These are phyloP conservation scores for Drosophila ercepeae DNA, from an alignment of 1,140 invertebrate species.

Conservation along the genomic window DNA sequence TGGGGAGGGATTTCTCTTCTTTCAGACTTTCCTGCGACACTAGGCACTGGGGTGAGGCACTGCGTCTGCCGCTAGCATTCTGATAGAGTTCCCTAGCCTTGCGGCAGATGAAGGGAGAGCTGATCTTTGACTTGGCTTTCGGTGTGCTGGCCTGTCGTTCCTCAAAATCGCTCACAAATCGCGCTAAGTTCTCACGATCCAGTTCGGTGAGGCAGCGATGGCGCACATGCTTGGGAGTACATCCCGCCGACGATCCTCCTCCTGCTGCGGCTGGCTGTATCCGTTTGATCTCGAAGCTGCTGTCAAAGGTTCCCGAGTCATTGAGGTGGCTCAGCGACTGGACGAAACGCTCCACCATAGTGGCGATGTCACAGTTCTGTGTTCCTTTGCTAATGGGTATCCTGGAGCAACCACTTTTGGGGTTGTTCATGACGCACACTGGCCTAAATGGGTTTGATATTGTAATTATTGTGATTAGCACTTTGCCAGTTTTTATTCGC, in stretches of 20 bases:
- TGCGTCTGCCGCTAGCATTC: conserved; percentile 68
- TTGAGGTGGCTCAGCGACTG: conserved; percentile 75
- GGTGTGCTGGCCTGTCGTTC: conserved; percentile 56
- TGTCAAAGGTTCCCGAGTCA: conserved; percentile 77
- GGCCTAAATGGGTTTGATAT: conserved; percentile 33
- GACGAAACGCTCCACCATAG: conserved; percentile 76
- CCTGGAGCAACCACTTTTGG: conserved; percentile 16
- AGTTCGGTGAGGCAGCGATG: conserved; percentile 75
- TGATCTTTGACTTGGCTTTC: conserved; percentile 57
- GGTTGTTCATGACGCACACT: conserved; percentile 62
- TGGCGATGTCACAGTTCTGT: conserved; percentile 32
- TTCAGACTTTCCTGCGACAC: conserved; percentile 17
- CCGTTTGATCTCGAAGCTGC: conserved; percentile 79
- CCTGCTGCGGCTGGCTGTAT: conserved; percentile 45
- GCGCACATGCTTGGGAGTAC: conserved; percentile 16
- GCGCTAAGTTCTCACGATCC: conserved; percentile 69
- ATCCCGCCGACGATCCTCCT: conserved; percentile 13
- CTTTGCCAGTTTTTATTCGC: not conserved
- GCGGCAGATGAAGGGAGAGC: conserved; percentile 62
- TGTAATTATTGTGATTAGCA: conserved; percentile 15
- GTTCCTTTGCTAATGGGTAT: conserved; percentile 13
- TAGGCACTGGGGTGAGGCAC: conserved; percentile 64
- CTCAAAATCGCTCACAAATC: conserved; percentile 75
- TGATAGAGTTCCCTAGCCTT: conserved; percentile 69
- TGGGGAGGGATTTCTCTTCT: conserved; percentile 11